Evolutionary conservation across 2,113 vertebrate genomes (phyloP).

Genomic region (Mugil cephalus): DNA sequence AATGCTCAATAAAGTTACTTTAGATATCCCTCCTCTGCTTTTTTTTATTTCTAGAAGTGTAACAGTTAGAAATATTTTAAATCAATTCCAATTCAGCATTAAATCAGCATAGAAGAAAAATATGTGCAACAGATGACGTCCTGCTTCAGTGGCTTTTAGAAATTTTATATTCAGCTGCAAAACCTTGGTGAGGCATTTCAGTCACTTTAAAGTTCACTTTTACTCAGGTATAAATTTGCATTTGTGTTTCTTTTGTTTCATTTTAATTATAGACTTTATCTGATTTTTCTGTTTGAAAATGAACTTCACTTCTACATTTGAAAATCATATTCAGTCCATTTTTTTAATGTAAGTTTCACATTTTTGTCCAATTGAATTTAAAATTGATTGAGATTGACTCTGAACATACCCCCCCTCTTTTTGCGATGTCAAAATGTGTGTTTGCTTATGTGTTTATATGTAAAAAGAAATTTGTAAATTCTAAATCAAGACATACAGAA

Average conservation of each 20-base stretch:
- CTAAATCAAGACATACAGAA: conserved; percentile 10
- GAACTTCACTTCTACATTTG: background rate
- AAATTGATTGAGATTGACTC: background rate
- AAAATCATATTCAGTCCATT: background rate
- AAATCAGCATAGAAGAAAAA: background rate
- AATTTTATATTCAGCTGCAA: background rate
- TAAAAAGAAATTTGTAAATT: conserved; percentile 45
- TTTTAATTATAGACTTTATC: background rate
- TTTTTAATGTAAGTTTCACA: background rate
- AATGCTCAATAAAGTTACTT: conserved; percentile 7
- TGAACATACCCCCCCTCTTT: too few relatives aligned
- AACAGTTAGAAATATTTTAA: background rate
- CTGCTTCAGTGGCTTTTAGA: background rate
- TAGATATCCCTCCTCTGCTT: background rate
- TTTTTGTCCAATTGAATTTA: conserved; percentile 9
- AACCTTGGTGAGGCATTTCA: background rate
- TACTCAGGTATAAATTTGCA: background rate
- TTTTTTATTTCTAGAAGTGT: conserved; percentile 13
- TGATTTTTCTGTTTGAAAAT: background rate
- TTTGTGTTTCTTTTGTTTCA: conserved; percentile 1
- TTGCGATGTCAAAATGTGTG: conserved; percentile 3
- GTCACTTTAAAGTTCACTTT: background rate
- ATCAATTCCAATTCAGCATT: background rate
- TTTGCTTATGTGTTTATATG: conserved; percentile 48
- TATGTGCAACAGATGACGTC: background rate